These are phyloP conservation scores for Hyles vespertilio DNA, from an alignment of 1,140 invertebrate species.

Conservation along the genomic window DNA sequence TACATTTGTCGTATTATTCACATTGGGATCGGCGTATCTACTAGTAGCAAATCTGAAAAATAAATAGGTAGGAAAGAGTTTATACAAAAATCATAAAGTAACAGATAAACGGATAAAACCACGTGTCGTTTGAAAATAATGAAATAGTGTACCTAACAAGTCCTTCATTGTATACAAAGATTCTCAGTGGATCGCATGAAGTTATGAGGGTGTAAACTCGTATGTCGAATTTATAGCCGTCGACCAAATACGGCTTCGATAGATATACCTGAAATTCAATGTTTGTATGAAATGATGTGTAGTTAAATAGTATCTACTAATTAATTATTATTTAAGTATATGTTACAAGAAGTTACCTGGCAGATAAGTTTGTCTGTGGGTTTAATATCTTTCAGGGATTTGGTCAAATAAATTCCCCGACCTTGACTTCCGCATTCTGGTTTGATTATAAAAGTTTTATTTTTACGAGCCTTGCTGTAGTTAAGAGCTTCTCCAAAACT, in stretches of 20 bases:
- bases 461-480: conserved; percentile 80
- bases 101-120: too few relatives aligned
- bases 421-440: conserved; percentile 92
- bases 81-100: background rate
- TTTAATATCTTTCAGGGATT: conserved; percentile 86
- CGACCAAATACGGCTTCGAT: conserved; percentile 88
- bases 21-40: conserved; percentile 87
- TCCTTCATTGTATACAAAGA: conserved; percentile 97
- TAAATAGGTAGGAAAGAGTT: conserved; percentile 2
- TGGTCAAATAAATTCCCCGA: conserved; percentile 89
- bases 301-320: too few relatives aligned
- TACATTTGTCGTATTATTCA: conserved; percentile 87
- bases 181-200: conserved; percentile 93
- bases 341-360: conserved; percentile 71
- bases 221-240: conserved; percentile 98
- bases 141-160: conserved; percentile 81
- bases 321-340: too few relatives aligned
- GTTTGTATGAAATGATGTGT: too few relatives aligned
- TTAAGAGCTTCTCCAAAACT: conserved; percentile 80
- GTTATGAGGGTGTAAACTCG: conserved; percentile 96
- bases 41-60: conserved; percentile 87
- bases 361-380: conserved; percentile 88
- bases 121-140: background rate
- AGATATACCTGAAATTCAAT: conserved; percentile 55
- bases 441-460: conserved; percentile 91